These are phyloP conservation scores for Bungarus multicinctus DNA, from an alignment of 2,113 vertebrate genomes.

Conservation along the genomic window DNA sequence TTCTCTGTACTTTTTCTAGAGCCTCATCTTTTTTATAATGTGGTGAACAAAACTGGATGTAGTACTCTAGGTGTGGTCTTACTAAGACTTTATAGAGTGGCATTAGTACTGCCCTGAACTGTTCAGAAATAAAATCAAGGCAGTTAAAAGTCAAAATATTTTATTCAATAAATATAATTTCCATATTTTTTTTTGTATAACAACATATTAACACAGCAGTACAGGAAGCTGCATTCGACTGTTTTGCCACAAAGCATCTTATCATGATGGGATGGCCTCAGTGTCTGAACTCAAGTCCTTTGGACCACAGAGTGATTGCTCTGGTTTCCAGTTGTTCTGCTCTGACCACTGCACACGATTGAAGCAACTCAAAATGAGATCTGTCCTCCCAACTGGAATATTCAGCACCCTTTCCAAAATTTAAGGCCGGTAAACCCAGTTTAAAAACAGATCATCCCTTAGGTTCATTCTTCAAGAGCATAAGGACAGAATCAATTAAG, in stretches of 20 bases:
- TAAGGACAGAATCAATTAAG: neutral
- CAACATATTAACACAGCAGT: constrained; percentile 65
- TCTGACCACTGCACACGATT: constrained; percentile 18
- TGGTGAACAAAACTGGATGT: no score
- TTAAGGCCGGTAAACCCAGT: neutral
- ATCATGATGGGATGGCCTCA: constrained; percentile 55
- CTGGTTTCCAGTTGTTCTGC: constrained; percentile 37
- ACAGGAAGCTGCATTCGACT: constrained; percentile 51
- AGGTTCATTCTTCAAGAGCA: neutral
- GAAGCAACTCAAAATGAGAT: neutral
- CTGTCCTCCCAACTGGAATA: neutral
- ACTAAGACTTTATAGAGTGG: no score
- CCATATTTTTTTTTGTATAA: constrained; percentile 73
- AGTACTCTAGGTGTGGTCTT: no score
- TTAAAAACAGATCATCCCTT: neutral
- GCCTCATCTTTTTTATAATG: no score
- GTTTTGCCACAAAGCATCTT: constrained; percentile 34
- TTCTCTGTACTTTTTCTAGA: no score
- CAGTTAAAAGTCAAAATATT: constrained; percentile 52
- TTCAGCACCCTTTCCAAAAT: neutral
- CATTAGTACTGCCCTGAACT: no score
- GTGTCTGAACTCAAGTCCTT: constrained; percentile 59
- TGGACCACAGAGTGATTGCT: constrained; percentile 52
- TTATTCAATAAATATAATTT: constrained; percentile 89
- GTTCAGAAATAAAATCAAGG: constrained; percentile 35